Evolutionary conservation across 2,888 invertebrate genomes (phyloP).

Genomic region (Icerya purchasi): DNA sequence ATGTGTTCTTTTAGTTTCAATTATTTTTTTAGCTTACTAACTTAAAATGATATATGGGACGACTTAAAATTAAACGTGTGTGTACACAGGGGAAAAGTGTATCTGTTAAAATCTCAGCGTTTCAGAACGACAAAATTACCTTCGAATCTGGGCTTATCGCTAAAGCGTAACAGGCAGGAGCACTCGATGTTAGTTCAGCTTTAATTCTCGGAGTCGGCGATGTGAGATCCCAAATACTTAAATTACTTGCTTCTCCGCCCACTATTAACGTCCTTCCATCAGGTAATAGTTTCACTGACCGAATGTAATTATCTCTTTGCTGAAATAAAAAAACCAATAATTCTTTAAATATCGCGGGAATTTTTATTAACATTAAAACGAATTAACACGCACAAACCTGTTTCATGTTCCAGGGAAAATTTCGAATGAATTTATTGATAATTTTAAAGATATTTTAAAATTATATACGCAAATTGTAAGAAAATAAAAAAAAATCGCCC

Average conservation of each 20-base stretch:
- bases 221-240: conserved; percentile 88
- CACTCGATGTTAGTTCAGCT: conserved; percentile 78
- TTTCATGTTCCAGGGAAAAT: background rate
- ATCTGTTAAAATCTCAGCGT: too few relatives aligned
- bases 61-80: too few relatives aligned
- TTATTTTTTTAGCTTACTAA: too few relatives aligned
- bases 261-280: conserved; percentile 86
- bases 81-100: too few relatives aligned
- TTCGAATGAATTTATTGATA: too few relatives aligned
- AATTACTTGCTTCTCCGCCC: conserved; percentile 83
- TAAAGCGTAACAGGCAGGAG: conserved; percentile 91
- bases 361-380: background rate
- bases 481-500: too few relatives aligned
- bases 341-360: conserved; percentile 3
- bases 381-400: background rate
- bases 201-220: conserved; percentile 77
- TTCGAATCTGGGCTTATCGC: conserved; percentile 90
- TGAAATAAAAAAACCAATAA: conserved; percentile 25
- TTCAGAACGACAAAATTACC: conserved; percentile 24
- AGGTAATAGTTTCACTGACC: conserved; percentile 78
- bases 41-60: too few relatives aligned
- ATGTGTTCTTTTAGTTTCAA: too few relatives aligned
- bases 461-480: too few relatives aligned
- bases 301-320: conserved; percentile 86
- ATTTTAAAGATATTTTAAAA: too few relatives aligned